phyloP scores from a whole-genome alignment of 2,797 vertebrate genomes.

The Oryzias sinensis region DNA sequence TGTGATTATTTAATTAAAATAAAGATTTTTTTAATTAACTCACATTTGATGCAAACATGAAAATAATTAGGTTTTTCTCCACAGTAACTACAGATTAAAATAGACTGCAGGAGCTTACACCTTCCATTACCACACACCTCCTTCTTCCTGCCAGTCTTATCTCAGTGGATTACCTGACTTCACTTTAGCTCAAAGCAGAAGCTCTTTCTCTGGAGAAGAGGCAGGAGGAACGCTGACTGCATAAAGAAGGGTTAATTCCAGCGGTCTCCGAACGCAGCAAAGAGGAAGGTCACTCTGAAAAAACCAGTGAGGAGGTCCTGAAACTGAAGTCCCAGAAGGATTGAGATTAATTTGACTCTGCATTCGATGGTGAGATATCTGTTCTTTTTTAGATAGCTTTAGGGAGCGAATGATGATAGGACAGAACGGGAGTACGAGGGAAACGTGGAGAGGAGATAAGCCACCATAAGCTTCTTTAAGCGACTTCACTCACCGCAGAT shows the following conservation, averaged over 20 bases:
- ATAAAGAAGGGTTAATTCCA: not conserved
- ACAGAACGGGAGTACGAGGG: constrained; percentile 4
- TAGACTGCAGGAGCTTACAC: constrained; percentile 36
- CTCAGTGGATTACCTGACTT: constrained; percentile 57
- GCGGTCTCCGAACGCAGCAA: not conserved
- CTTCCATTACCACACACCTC: constrained; percentile 19
- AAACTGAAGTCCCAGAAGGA: constrained; percentile 13
- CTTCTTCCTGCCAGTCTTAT: constrained; percentile 39
- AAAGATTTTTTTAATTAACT: too few species aligned
- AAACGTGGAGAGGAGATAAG: constrained; percentile 41
- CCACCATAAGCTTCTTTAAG: constrained; percentile 65
- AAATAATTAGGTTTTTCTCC: too few species aligned
- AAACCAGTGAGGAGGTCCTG: constrained; percentile 12
- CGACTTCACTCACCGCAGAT: constrained; percentile 53
- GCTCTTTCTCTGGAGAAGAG: constrained; percentile 10
- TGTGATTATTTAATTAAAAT: not conserved
- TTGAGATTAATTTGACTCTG: constrained; percentile 55
- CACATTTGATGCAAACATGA: too few species aligned
- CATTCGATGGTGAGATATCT: constrained; percentile 50
- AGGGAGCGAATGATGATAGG: not conserved
- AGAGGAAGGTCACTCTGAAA: constrained; percentile 30
- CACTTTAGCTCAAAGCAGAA: constrained; percentile 21
- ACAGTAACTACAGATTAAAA: constrained; percentile 27
- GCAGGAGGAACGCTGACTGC: not conserved
- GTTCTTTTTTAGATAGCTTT: not conserved